Conservation (phyloP, 2,888 invertebrate species). For the Ptilodon capucinus region DNA sequence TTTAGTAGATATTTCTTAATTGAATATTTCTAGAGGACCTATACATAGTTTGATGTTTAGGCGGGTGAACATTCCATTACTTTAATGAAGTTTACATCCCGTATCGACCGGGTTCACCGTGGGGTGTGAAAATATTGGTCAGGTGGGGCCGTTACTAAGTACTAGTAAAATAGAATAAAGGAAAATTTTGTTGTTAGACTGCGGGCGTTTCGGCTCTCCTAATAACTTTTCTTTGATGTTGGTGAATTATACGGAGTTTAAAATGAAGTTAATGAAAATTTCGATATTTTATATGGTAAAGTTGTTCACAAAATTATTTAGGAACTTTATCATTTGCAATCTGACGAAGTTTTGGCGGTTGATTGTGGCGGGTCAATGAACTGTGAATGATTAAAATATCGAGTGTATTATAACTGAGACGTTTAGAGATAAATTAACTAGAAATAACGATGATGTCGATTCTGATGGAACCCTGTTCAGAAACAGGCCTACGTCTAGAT, state of each 20-base stretch:
- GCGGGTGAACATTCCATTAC: constrained; percentile 24
- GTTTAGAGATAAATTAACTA: too few relatives aligned
- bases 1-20: not conserved
- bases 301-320: not conserved
- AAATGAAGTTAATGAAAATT: constrained; percentile 20
- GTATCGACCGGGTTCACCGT: constrained; percentile 9
- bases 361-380: too few relatives aligned
- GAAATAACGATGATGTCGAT: too few relatives aligned
- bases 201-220: constrained; percentile 5
- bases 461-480: too few relatives aligned
- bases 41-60: not conserved
- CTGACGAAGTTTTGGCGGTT: too few relatives aligned
- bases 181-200: constrained; percentile 15
- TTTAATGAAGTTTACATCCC: constrained; percentile 20
- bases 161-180: constrained; percentile 1
- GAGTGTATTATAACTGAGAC: too few relatives aligned
- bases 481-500: too few relatives aligned
- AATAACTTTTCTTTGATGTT: constrained; percentile 9
- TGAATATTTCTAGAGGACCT: not conserved
- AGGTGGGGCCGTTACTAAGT: constrained; percentile 1
- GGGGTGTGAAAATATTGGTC: constrained; percentile 9
- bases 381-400: too few relatives aligned
- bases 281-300: not conserved
- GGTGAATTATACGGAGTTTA: constrained; percentile 13
- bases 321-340: not conserved